phyloP scores from a whole-genome alignment of 2,888 invertebrate species.

The Andricus quercusramuli region DNA sequence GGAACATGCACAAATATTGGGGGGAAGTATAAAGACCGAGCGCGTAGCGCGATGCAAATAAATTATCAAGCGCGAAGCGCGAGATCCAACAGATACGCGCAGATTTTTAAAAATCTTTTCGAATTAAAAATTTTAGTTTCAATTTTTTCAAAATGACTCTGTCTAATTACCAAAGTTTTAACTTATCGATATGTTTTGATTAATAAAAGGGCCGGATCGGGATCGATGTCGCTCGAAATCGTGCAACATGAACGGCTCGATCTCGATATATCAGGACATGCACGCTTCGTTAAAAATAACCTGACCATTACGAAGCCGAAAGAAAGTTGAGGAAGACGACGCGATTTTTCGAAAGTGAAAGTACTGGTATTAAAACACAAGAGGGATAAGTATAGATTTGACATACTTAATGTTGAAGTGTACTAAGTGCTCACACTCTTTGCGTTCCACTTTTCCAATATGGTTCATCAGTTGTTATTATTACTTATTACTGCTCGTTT shows the following conservation, averaged over 20 bases:
- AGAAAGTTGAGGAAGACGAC: constrained; percentile 36
- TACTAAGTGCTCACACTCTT: background rate
- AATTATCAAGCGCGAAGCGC: no score
- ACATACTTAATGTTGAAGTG: constrained; percentile 5
- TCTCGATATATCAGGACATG: constrained; percentile 10
- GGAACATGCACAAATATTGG: no score
- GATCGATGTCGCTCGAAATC: constrained; percentile 1
- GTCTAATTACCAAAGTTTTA: background rate
- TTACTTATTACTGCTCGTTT: constrained; percentile 25
- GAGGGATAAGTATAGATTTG: constrained; percentile 20
- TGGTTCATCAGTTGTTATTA: constrained; percentile 23
- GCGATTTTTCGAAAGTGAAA: constrained; percentile 39
- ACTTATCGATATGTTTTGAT: background rate
- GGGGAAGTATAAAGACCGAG: no score
- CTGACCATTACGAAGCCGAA: constrained; percentile 14
- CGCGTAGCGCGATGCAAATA: no score
- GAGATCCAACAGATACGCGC: no score
- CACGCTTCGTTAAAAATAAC: constrained; percentile 26
- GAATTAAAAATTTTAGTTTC: no score
- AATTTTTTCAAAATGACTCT: background rate
- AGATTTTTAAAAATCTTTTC: no score
- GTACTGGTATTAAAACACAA: background rate
- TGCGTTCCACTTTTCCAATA: constrained; percentile 29
- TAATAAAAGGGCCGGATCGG: background rate
- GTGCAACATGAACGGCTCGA: background rate